Conservation (phyloP, 1,140 invertebrate genomes). For the Leptinotarsa defecta region DNA sequence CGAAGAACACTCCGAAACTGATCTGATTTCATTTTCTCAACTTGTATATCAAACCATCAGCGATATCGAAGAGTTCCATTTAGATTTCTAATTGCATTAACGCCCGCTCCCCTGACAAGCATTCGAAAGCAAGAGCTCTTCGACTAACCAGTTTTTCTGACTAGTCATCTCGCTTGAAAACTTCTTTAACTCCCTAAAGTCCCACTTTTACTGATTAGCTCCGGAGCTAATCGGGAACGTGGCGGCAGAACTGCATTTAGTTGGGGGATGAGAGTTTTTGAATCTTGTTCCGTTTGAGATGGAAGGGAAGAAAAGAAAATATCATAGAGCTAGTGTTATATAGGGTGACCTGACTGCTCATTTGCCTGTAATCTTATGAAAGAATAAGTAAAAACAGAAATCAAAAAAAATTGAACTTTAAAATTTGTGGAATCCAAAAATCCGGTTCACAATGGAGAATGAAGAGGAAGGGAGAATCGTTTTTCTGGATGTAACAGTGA, state of each 20-base stretch:
- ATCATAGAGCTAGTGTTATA: too few species aligned
- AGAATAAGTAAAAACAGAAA: too few species aligned
- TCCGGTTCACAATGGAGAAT: too few species aligned
- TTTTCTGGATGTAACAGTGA: too few species aligned
- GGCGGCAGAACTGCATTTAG: background rate
- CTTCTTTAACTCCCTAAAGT: conserved; percentile 12
- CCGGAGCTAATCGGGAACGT: conserved; percentile 8
- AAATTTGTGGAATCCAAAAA: too few species aligned
- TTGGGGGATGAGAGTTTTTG: background rate
- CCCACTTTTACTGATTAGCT: conserved; percentile 17
- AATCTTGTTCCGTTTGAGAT: too few species aligned
- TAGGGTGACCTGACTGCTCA: too few species aligned
- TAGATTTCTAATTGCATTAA: conserved; percentile 23
- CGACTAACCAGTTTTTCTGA: conserved; percentile 13
- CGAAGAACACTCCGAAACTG: background rate
- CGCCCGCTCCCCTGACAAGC: conserved; percentile 12
- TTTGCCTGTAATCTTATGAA: too few species aligned
- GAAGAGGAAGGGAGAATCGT: too few species aligned
- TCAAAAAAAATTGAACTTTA: too few species aligned
- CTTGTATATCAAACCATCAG: conserved; percentile 10
- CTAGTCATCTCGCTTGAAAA: background rate
- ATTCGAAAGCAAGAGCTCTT: conserved; percentile 11
- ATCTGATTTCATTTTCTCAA: conserved; percentile 9
- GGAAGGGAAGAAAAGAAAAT: too few species aligned
- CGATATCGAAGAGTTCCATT: conserved; percentile 18